Base-by-base conservation (phyloP, 2,888 invertebrate species). In the Erebia palarica region DNA sequence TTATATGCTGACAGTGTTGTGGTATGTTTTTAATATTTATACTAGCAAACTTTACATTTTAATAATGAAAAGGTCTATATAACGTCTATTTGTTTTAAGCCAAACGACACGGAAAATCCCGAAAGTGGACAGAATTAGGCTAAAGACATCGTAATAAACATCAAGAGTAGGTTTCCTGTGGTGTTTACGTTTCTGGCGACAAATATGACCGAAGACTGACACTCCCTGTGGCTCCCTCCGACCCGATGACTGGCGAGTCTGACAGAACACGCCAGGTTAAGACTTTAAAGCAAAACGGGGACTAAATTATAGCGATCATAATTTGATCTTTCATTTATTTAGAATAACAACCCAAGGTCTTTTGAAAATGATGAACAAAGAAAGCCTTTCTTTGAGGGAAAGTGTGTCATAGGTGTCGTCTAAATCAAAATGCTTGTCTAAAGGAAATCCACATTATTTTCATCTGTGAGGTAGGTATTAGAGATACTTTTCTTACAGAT, bases 321-420 rank as follows among this genome's bases (percentile, higher is more conserved):
- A 82, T 81, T 87, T 84, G 82, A 82, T 86, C 84, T 84, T 78
- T 84, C 80, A 79, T 75, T 74, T 73, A 71, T 69, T 76, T 72
- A 51, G 53, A 18, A 59, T 8, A 58, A 36, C 67, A n/a, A 27
- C 73, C 75, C 81, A 84, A 80, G 80, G 85, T 71, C 75, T 75
- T 76, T 82, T 67, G 65, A 60, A 65, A 85, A 84, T 81, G 79
- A 83, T 78, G 79, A 36, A 68, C 44, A 65, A 81, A 86, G 86
- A 84, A 88, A 88, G 86, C 71, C 80, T 79, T 81, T 82, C 80
- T 81, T 77, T 78, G 75, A 75, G 75, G 60, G 5, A 59, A 58
- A 47, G 14, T 66, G 55, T 66, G 44, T 55, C 65, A 65, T 57
- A 51, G 21, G 21, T 57, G 21, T 21, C 57, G 11, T 7, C 36